These are phyloP conservation scores for Mythimna lalbum DNA, from an alignment of 2,888 invertebrate species.

Conservation along the genomic window DNA sequence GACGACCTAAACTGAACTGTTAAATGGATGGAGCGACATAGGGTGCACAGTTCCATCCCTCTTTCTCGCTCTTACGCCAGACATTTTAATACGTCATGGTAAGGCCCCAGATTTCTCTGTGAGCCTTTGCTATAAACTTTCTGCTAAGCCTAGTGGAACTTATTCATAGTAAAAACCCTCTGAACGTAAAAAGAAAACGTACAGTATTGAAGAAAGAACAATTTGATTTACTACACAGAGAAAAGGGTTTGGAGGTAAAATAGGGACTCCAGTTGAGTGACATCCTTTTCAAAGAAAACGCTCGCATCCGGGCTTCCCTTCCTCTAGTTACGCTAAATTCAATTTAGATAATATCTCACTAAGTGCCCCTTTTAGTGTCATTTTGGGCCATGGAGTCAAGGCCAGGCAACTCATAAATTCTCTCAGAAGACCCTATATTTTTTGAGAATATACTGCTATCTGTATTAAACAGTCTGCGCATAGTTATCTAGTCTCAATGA, in stretches of 20 bases:
- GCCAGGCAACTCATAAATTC: conserved; percentile 5
- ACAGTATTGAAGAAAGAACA: conserved; percentile 1
- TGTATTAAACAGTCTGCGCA: conserved; percentile 8
- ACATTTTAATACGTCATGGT: too few species aligned
- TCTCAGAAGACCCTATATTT: neutral
- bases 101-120: too few species aligned
- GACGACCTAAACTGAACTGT: too few species aligned
- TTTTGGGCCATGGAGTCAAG: conserved; percentile 6
- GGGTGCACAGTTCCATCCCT: too few species aligned
- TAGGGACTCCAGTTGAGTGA: conserved; percentile 7
- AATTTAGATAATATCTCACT: conserved; percentile 39
- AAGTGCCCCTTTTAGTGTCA: conserved; percentile 42
- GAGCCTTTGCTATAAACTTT: neutral
- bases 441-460: conserved; percentile 5
- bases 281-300: conserved; percentile 21
- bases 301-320: neutral
- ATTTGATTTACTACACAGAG: neutral
- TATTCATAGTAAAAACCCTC: neutral
- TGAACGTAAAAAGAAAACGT: neutral
- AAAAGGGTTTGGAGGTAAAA: conserved; percentile 4
- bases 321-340: conserved; percentile 30
- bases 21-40: too few species aligned
- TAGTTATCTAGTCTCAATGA: conserved; percentile 21
- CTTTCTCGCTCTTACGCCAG: too few species aligned
- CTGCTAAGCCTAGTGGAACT: neutral